Base-by-base conservation (phyloP, 1,140 invertebrate genomes). In the Phocides pigmalion region DNA sequence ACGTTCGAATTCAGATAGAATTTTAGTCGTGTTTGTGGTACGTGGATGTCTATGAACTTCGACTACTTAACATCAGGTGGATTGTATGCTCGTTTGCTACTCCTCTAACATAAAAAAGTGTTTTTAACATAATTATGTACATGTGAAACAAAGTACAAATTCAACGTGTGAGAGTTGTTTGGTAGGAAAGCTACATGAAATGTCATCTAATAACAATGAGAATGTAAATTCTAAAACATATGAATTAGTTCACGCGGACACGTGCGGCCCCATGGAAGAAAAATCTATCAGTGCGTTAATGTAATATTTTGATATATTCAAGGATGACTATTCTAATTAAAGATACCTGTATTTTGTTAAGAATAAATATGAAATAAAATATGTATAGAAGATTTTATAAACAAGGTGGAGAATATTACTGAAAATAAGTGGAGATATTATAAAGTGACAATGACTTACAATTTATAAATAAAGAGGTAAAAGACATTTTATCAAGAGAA, bases 361-460 rank as follows among this genome's bases (percentile, higher is more conserved):
- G 70, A 35, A 50, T 4, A 93, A 92, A 72, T 61, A 72, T 61
- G 77, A 93, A 37, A 81, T 83, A 0, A 70, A 70, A 37, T 14
- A 76, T 65, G 56, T 49, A 53, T 92, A 22, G 74, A 81, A 47
- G 58, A 79, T 11, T 92, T 82, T 61, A 58, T 91, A 28, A 67
- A 63, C 39, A 63, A 79, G 41, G 70, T 70, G 0, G 71, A 91
- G 68, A 82, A 71, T 46, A 66, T 82, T 42, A 83, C 80, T 25
- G 70, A 70, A 50, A 70, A 78, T 20, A 79, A 62, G 63, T 92
- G 0, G 82, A 87, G 64, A 41, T 32, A 1, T 49, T 93, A 0
- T 68, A 82, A 63, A 81, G 77, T n/a, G 92, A 93, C 56, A 92
- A 91, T 79, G 91, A 87, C 3, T 16, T 74, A 4, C 90, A 92